Percentiles rank a stretch among this genome's conserved stretches.
Evolutionary conservation across 2,797 vertebrate genomes (phyloP).

Genomic region (Gymnopithys bicolor): DNA sequence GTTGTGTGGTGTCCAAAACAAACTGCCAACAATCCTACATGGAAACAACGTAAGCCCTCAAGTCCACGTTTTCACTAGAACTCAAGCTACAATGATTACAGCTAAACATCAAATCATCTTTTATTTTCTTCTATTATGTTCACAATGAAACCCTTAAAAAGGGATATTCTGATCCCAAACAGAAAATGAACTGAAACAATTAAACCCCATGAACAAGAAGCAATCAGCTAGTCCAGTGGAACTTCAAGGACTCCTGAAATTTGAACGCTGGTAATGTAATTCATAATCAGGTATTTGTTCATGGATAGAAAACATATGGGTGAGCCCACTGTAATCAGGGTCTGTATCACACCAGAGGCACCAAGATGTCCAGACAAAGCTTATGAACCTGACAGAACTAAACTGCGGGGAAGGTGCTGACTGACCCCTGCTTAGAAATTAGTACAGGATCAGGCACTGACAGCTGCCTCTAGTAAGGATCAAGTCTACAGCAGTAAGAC

Average conservation of each 20-base stretch:
- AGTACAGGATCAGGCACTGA: constrained; percentile 32
- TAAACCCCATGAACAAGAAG: not conserved
- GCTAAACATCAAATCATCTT: not conserved
- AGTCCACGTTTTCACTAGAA: not conserved
- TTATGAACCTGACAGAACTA: not conserved
- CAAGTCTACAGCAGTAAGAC: constrained; percentile 40
- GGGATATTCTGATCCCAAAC: not conserved
- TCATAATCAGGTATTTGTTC: not conserved
- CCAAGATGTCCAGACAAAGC: not conserved
- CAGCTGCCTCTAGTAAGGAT: constrained; percentile 55
- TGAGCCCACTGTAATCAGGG: accelerated
- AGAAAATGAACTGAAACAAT: not conserved
- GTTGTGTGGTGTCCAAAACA: constrained; percentile 36
- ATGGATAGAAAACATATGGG: not conserved
- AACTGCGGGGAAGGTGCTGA: not conserved
- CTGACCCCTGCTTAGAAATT: not conserved
- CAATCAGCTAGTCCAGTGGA: not conserved
- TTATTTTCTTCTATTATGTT: not conserved
- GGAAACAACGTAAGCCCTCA: constrained; percentile 29
- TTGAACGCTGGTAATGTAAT: not conserved
- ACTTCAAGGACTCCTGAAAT: not conserved
- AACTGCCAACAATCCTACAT: not conserved
- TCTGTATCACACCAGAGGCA: not conserved
- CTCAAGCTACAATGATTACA: not conserved
- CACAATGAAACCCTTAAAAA: not conserved